phyloP scores from a whole-genome alignment of 2,888 invertebrate genomes.

The Bruchidius siliquastri region DNA sequence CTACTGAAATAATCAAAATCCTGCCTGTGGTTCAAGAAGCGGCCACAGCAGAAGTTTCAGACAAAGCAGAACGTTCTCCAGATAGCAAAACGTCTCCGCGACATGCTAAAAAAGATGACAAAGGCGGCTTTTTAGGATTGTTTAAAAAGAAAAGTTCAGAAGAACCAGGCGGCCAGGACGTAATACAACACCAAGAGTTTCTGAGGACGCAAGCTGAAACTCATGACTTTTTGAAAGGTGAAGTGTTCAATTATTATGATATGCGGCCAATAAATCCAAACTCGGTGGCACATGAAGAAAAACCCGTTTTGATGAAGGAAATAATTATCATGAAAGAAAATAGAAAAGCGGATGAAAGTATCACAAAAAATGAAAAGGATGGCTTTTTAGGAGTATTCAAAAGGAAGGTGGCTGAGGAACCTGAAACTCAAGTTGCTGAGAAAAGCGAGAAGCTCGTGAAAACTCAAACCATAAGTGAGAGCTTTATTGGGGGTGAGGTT shows the following conservation, averaged over 20 bases:
- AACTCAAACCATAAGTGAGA: constrained; percentile 6
- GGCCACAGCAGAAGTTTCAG: constrained; percentile 11
- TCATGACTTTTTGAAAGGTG: constrained; percentile 25
- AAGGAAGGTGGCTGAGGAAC: constrained; percentile 11
- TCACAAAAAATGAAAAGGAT: constrained; percentile 12
- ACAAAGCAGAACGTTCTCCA: constrained; percentile 1
- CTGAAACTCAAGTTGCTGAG: constrained; percentile 3
- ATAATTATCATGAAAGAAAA: no score
- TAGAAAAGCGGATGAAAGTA: no score
- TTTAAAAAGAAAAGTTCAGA: constrained; percentile 21
- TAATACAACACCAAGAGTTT: no score
- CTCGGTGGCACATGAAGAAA: background rate
- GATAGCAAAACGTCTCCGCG: constrained; percentile 6
- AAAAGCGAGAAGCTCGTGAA: background rate
- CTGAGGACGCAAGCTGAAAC: constrained; percentile 12
- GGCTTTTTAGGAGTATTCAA: constrained; percentile 26
- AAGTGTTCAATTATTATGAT: constrained; percentile 28
- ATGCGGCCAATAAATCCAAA: constrained; percentile 12
- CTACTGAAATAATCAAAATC: background rate
- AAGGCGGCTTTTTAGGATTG: constrained; percentile 1
- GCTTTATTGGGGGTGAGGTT: constrained; percentile 29
- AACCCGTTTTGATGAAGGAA: no score
- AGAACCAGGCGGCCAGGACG: constrained; percentile 6
- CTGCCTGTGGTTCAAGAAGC: constrained; percentile 7
- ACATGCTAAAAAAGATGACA: constrained; percentile 11